Evolutionary conservation across 2,797 vertebrate species (phyloP).

Genomic region (Alca torda): DNA sequence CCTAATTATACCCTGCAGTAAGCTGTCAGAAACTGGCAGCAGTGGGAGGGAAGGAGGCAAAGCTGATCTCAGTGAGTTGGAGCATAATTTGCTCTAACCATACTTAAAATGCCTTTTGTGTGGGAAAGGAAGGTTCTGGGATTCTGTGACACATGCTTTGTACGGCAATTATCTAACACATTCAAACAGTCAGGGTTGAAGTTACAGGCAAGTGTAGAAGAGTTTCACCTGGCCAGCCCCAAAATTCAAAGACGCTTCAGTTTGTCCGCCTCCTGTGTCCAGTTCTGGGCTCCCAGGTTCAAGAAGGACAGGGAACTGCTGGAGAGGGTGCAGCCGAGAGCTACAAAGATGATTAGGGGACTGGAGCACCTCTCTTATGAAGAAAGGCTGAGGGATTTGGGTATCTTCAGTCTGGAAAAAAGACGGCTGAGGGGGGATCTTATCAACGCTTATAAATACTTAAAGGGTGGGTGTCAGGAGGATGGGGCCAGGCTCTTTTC

Average conservation of each 20-base stretch:
- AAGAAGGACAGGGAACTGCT: too few species aligned
- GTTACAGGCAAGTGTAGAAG: background rate
- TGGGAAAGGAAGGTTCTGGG: slow-evolving; percentile 37
- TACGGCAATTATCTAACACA: background rate
- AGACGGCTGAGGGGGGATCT: too few species aligned
- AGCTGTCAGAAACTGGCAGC: slow-evolving; percentile 67
- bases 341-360: too few species aligned
- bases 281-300: too few species aligned
- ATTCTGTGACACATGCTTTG: background rate
- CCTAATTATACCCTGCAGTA: slow-evolving; percentile 65
- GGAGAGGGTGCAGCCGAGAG: too few species aligned
- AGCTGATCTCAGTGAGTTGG: slow-evolving; percentile 28
- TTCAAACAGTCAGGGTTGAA: background rate
- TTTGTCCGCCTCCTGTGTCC: rapidly evolving
- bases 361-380: too few species aligned
- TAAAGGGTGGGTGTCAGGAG: too few species aligned
- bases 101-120: slow-evolving; percentile 50
- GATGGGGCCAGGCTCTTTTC: too few species aligned
- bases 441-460: too few species aligned
- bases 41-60: slow-evolving; percentile 58
- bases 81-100: slow-evolving; percentile 32
- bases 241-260: background rate
- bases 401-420: too few species aligned
- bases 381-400: too few species aligned
- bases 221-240: background rate